Base-by-base conservation (phyloP, 2,113 vertebrate species). In the Tupaia chinensis region DNA sequence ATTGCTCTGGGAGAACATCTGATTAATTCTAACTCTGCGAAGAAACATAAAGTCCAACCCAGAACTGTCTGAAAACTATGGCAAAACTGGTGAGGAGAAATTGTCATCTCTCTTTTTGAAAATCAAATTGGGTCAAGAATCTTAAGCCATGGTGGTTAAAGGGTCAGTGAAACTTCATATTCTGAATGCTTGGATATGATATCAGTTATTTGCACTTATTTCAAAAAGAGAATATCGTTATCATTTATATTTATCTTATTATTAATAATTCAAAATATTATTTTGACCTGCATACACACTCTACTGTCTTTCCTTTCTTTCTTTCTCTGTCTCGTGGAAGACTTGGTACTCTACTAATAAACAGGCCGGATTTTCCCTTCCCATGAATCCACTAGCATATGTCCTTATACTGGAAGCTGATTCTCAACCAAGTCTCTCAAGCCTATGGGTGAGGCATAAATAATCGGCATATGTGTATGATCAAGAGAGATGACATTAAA, bases 11-110 rank as follows among this genome's bases (percentile, higher is more conserved):
- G 89, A 93, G 25, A 92, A 1, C 3, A 77, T 7, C 7, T 93
- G 44, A 58, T 94, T 94, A 96, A 92, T 88, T 19, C 65, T 74
- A 68, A 65, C 25, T 91, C 7, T 12, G 16, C 11, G 82, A 87
- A 68, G 15, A 95, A 85, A 15, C 0, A 89, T 0, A 0, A 16
- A 91, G 11, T 12, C 15, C 91, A 95, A 89, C 1, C 9, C 1
- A 82, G 70, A 27, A 58, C 1, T 22, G 0, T 60, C 87, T 9
- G 1, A 17, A 92, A 91, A 2, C 0, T 7, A 25, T 3, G 15
- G 17, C 8, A 74, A 56, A 77, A 8, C 0, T 86, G 6, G 3
- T 65, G 5, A 73, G 34, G 10, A 80, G 66, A 81, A 34, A 80
- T 6, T 20, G 27, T 25, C 15, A 63, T 88, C 7, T 12, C 91